These are phyloP conservation scores for Leistus spinibarbis DNA, from an alignment of 2,888 invertebrate genomes.

Conservation along the genomic window DNA sequence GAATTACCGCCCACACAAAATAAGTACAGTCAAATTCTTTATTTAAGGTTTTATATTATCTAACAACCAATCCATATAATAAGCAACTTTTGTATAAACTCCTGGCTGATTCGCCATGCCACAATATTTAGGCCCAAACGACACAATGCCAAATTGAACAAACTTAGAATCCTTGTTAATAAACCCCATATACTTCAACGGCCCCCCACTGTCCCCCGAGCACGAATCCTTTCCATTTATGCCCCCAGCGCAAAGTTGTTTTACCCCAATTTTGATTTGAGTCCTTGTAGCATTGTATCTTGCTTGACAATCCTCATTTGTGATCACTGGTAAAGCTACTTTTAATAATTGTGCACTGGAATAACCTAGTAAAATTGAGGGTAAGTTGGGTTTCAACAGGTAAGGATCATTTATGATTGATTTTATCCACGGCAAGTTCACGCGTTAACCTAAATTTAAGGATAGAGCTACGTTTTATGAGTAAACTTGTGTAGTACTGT, in stretches of 20 bases:
- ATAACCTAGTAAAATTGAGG: slow-evolving; percentile 45
- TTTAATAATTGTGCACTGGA: slow-evolving; percentile 55
- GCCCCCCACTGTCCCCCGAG: slow-evolving; percentile 72
- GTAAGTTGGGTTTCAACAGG: too few relatives aligned
- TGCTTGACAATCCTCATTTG: slow-evolving; percentile 50
- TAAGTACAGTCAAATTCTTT: slow-evolving; percentile 30
- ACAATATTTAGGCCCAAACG: slow-evolving; percentile 59
- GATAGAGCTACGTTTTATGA: too few relatives aligned
- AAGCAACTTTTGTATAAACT: slow-evolving; percentile 69
- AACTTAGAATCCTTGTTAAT: slow-evolving; percentile 55
- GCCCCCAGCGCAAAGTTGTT: slow-evolving; percentile 71
- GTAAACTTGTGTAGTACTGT: too few relatives aligned
- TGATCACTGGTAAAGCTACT: slow-evolving; percentile 55
- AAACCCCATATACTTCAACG: slow-evolving; percentile 59
- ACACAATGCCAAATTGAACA: slow-evolving; percentile 65
- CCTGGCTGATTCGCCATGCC: slow-evolving; percentile 68
- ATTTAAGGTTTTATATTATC: slow-evolving; percentile 56
- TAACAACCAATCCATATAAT: slow-evolving; percentile 71
- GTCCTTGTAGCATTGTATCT: slow-evolving; percentile 47
- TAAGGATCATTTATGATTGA: neutral
- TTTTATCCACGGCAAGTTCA: slow-evolving; percentile 1
- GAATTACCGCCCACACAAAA: too few relatives aligned
- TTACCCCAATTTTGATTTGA: slow-evolving; percentile 44
- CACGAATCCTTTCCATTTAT: slow-evolving; percentile 66
- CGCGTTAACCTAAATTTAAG: too few relatives aligned